These are phyloP conservation scores for Rhynchonycteris naso DNA, from an alignment of 2,797 vertebrate genomes.

Conservation along the genomic window DNA sequence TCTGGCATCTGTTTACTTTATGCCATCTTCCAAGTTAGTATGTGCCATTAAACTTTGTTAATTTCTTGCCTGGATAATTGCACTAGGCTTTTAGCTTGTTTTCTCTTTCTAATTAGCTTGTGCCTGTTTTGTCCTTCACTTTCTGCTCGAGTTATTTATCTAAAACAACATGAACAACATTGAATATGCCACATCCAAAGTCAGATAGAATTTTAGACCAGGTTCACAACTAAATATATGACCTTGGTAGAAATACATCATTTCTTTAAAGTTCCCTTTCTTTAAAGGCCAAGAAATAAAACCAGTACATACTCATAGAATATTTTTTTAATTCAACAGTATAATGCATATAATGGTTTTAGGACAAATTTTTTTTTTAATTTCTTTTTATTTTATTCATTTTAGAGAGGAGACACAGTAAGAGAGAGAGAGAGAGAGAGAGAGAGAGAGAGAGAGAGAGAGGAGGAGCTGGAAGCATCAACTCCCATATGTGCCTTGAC, in stretches of 20 bases:
- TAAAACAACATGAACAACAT: not conserved
- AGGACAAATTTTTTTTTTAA: not conserved
- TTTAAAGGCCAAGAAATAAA: not conserved
- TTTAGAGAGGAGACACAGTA: too few relatives aligned
- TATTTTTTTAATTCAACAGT: not conserved
- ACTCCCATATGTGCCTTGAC: too few relatives aligned
- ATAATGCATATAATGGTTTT: not conserved
- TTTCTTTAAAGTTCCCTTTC: not conserved
- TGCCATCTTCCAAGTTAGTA: not conserved
- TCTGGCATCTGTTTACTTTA: not conserved
- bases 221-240: not conserved
- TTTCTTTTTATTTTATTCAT: too few relatives aligned
- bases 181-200: not conserved
- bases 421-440: too few relatives aligned
- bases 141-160: not conserved
- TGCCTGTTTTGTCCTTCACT: not conserved
- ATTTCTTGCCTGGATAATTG: not conserved
- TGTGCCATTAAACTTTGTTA: not conserved
- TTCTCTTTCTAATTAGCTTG: not conserved
- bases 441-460: too few relatives aligned
- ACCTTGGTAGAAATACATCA: not conserved
- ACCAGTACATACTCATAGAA: not conserved
- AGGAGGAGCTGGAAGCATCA: too few relatives aligned
- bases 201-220: not conserved
- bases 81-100: not conserved